These are phyloP conservation scores for Dolichopus griseipennis DNA, from an alignment of 2,888 invertebrate genomes.

Conservation along the genomic window DNA sequence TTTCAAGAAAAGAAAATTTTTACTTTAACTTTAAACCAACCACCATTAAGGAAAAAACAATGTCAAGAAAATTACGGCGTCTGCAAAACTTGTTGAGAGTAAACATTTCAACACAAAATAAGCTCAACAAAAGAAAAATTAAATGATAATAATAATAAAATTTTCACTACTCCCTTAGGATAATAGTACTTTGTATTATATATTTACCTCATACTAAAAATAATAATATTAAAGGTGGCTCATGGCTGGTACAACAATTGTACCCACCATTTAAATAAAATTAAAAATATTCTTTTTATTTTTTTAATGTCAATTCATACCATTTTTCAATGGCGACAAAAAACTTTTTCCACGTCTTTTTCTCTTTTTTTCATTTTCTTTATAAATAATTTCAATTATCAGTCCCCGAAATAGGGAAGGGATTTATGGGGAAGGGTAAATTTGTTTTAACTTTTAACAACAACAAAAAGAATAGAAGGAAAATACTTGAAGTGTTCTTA, in stretches of 20 bases:
- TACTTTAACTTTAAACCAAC: neutral
- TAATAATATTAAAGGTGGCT: neutral
- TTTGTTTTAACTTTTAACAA: no score
- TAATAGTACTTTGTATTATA: no score
- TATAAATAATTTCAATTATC: no score
- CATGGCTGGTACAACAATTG: no score
- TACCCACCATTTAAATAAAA: neutral
- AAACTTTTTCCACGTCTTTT: neutral
- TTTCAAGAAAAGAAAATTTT: no score
- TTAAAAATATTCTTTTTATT: neutral
- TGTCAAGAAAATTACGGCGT: neutral
- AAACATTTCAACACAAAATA: no score
- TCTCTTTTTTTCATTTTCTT: no score
- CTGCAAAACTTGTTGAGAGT: neutral
- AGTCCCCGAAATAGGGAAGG: neutral
- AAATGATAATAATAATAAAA: no score
- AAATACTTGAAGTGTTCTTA: neutral
- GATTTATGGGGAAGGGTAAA: neutral
- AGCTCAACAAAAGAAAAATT: no score
- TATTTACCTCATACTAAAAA: neutral
- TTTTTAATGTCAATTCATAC: neutral
- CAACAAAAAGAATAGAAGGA: neutral
- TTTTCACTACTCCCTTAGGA: no score
- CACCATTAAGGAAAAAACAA: no score
- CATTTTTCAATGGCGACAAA: neutral